Evolutionary conservation across 2,797 vertebrate species (phyloP).

Genomic region (Novumbra hubbsi): DNA sequence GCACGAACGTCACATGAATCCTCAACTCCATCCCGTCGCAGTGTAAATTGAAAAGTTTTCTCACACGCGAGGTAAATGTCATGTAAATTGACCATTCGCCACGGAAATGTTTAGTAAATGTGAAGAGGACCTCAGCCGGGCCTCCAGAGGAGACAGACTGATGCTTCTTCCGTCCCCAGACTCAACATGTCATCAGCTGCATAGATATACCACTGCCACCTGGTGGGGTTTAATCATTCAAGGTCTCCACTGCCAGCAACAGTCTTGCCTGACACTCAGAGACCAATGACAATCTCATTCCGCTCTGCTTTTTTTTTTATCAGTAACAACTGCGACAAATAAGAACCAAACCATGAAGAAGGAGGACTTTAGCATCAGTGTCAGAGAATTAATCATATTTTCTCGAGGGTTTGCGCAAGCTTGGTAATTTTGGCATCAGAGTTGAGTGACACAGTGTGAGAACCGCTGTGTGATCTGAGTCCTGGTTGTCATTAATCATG

Average conservation of each 20-base stretch:
- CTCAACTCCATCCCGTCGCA: too few species aligned
- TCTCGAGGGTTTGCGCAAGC: not conserved
- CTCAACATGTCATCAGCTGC: not conserved
- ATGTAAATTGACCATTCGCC: too few species aligned
- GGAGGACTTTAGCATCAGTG: not conserved
- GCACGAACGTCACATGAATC: too few species aligned
- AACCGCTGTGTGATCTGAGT: not conserved
- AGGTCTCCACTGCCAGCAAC: not conserved
- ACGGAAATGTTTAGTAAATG: too few species aligned
- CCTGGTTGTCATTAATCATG: constrained; percentile 6
- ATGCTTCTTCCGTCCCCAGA: not conserved
- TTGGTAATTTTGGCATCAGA: not conserved
- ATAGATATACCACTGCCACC: constrained; percentile 17
- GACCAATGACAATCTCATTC: not conserved
- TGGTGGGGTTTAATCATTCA: constrained; percentile 17
- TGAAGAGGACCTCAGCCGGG: too few species aligned
- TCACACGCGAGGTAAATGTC: too few species aligned
- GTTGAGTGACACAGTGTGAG: not conserved
- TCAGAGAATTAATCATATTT: not conserved
- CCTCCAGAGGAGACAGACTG: not conserved
- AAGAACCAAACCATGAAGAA: not conserved
- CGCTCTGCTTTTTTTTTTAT: not conserved
- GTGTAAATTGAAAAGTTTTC: too few species aligned
- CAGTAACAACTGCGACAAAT: not conserved
- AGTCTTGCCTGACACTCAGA: not conserved